These are phyloP conservation scores for Ochropleura leucogaster DNA, from an alignment of 2,888 invertebrate genomes.

Conservation along the genomic window DNA sequence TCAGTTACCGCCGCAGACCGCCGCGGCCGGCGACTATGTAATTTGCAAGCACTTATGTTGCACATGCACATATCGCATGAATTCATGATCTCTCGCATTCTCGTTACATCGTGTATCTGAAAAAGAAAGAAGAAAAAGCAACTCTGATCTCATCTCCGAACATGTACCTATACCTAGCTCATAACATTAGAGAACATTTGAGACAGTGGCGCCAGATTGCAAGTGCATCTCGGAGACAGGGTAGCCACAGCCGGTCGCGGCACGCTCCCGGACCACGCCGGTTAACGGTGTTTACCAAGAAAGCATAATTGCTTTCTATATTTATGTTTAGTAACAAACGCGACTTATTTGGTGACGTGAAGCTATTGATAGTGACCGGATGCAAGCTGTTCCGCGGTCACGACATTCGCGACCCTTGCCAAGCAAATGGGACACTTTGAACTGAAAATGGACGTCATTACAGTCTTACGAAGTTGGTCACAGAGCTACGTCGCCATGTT, in stretches of 20 bases:
- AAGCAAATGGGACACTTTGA: conserved; percentile 16
- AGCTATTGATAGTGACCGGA: background rate
- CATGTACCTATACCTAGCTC: background rate
- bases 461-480: conserved; percentile 27
- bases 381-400: background rate
- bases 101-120: conserved; percentile 2
- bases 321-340: background rate
- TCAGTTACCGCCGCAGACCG: background rate
- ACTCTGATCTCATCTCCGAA: background rate
- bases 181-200: no score
- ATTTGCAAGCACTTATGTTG: background rate
- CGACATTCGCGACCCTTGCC: conserved; percentile 8
- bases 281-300: background rate
- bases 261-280: background rate
- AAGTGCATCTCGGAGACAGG: background rate
- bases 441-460: conserved; percentile 45
- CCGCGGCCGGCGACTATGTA: background rate
- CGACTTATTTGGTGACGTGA: conserved; percentile 3
- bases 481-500: conserved; percentile 17
- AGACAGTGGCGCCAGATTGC: background rate
- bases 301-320: no score
- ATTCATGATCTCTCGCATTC: background rate
- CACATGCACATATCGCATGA: background rate
- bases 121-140: no score
- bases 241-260: background rate